phyloP scores from a whole-genome alignment of 92 coral and sea anemone genomes.

The Parazoanthus atlanticus region DNA sequence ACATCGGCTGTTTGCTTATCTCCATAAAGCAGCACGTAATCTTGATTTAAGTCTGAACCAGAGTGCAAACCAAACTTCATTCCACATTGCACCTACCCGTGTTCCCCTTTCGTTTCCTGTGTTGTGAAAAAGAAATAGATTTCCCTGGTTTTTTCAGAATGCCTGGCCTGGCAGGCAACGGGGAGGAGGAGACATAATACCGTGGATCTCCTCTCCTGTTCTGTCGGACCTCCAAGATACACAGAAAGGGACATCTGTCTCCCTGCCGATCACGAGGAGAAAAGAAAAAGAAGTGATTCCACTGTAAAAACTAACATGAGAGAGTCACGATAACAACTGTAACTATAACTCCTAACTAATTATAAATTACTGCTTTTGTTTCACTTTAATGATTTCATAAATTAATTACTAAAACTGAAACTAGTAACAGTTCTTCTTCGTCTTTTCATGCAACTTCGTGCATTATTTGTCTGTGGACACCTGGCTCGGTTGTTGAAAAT shows the following conservation, averaged over 20 bases:
- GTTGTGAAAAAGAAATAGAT: constrained; percentile 21
- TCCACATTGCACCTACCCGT: background rate
- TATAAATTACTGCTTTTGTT: background rate
- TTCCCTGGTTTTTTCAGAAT: constrained; percentile 45
- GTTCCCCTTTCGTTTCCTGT: background rate
- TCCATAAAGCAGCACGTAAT: background rate
- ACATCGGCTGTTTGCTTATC: background rate
- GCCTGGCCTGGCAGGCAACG: constrained; percentile 45
- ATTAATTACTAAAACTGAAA: too few species aligned
- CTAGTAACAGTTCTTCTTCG: background rate
- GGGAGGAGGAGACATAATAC: background rate
- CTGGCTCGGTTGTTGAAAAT: too few species aligned
- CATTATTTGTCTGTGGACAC: too few species aligned
- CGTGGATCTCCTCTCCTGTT: background rate
- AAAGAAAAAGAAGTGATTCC: background rate
- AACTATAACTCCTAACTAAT: background rate
- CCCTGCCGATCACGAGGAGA: background rate
- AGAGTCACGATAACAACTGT: too few species aligned
- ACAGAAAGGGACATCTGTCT: constrained; percentile 13
- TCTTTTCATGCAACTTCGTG: background rate
- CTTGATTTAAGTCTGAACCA: background rate
- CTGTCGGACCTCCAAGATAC: constrained; percentile 25
- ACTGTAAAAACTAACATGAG: too few species aligned
- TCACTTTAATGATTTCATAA: background rate
- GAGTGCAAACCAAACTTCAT: background rate